Base-by-base conservation (phyloP, 2,113 vertebrate genomes). In the Ceyx margarethae region DNA sequence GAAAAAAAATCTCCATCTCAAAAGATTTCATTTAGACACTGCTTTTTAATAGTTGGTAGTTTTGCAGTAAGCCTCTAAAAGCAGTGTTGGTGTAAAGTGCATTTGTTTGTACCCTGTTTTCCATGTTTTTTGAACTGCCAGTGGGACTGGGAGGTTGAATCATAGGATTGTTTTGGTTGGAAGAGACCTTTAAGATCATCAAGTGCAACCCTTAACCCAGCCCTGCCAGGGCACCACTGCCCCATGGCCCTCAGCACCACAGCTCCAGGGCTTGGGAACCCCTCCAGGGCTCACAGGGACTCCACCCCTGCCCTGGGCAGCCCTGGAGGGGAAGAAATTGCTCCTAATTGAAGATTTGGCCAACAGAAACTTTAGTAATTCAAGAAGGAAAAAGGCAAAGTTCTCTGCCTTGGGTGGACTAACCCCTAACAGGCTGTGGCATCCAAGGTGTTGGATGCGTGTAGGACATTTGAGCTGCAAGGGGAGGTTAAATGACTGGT, bases 21-120 rank as follows among this genome's bases (percentile, higher is more conserved):
- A 94, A 96, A 97, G 93, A 94, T 95, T 94, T 94, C 81, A 85
- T 95, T 97, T 96, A 95, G 85, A 88, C 89, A 40, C 77, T 67
- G 68, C 81, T 89, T 95, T 95, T 96, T 96, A 97, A 96, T 96
- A 96, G 86, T 84, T 89, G 83, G 80, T 91, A 91, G 87, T 77
- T 94, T 96, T 96, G 88, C 95, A 95, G 90, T 94, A 96, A 96
- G 96, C 92, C 92, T 82, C 87, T 95, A 79, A 97, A 93, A 90
- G 87, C 87, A 87, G n/a, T 69, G 76, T 92, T 81, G 91, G 29
- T 72, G 68, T 85, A 85, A 90, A 66, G 22, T 90, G 76, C 79
- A 64, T 92, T 95, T 94, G 89, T 51, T 95, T 96, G 86, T 81
- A 80, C 79, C 62, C 61, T 83, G 58, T 81, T 96, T 94, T 79